Base-by-base conservation (phyloP, 2,888 invertebrate genomes). In the Lutraria lutraria region DNA sequence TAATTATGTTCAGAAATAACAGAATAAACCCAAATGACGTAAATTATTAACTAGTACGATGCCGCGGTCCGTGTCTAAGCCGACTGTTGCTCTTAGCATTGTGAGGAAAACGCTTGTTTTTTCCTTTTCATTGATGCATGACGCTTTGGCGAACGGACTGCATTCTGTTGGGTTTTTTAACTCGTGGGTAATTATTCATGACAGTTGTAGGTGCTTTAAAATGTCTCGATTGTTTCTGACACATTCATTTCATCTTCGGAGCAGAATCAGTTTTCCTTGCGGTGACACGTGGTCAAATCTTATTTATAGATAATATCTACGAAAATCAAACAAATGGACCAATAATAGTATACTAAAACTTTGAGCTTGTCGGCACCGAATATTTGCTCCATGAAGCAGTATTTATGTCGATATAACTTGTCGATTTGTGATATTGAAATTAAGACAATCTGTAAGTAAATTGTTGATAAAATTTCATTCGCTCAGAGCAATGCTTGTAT, bases 1-100 rank as follows among this genome's bases (percentile, higher is more conserved):
- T 16, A 85, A 79, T n/a, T 54, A 85, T 85, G 56, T 85, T 85
- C 34, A 85, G 54, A 85, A 85, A 85, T 16, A 85, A n/a, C 25
- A 85, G 52, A 54, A 85, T 85, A 43, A 56, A 54, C 21, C 84
- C 72, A 0, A 85, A 54, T 19, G 76, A 53, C 15, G 76, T 76
- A 54, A 72, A 85, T 0, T 10, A 54, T 53, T 31, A 76, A 21
- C 54, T 85, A 76, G 21, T 76, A 76, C 16, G 63, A 19, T 63
- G 63, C 21, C n/a, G 21, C 10, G n/a, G 63, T 19, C 25, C n/a
- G n/a, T n/a, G 15, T 16, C 25, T 3, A 25, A 3, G 25, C 1
- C 10, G n/a, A 25, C 21, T 16, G 10, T 63, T 63, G 63, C 21
- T 25, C n/a, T 3, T 2, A 3, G 21, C 10, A n/a, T 4, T 4